These are phyloP conservation scores for Helleia helle DNA, from an alignment of 2,888 invertebrate genomes.

Conservation along the genomic window DNA sequence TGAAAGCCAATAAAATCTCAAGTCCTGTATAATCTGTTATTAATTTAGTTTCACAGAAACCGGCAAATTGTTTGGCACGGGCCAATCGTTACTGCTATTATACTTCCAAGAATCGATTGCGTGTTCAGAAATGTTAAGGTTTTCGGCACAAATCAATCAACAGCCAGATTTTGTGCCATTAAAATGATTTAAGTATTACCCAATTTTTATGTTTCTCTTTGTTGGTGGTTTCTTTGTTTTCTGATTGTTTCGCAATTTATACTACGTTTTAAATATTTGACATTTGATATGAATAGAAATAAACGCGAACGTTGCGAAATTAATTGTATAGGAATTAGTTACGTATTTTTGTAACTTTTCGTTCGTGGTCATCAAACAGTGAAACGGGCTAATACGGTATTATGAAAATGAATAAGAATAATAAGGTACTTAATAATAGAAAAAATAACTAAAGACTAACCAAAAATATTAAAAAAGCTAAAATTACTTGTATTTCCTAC, in stretches of 20 bases:
- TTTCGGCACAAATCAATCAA: slow-evolving; percentile 6
- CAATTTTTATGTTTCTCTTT: not conserved
- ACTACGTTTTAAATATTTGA: not conserved
- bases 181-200: not conserved
- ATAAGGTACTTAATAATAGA: no score
- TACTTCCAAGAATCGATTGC: slow-evolving; percentile 36
- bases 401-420: no score
- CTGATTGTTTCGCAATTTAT: not conserved
- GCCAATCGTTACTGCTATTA: slow-evolving; percentile 42
- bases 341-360: no score
- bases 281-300: not conserved
- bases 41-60: slow-evolving; percentile 4
- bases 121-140: slow-evolving; percentile 22
- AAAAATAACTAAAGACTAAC: no score
- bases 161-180: not conserved
- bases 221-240: not conserved
- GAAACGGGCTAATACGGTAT: no score
- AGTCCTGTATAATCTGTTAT: not conserved
- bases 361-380: no score
- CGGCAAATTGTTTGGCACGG: slow-evolving; percentile 39
- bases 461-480: no score
- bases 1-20: no score
- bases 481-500: no score
- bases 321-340: no score
- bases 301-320: no score